Evolutionary conservation across 1,140 invertebrate genomes (phyloP), one percentile per base, ranked within the genome.

Genomic region (Nomia melanderi): DNA sequence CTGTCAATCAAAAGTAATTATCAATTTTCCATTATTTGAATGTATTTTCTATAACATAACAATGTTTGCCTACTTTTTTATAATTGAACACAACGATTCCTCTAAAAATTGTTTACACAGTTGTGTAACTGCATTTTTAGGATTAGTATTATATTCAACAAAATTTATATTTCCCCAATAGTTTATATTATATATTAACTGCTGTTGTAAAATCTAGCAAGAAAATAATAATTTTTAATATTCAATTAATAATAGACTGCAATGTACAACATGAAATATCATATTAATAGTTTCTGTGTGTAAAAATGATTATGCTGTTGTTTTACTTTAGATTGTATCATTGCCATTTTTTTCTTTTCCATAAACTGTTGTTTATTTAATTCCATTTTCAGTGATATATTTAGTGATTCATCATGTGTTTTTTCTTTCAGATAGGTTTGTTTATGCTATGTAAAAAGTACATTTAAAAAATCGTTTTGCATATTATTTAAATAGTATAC

Each of bases 121-220:
- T 56, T 73, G 20, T 9, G 71, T 62, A 14, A 83, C 31, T 39
- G 56, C 50, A 23, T 79, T 63, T 44, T 63, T 56, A 29, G 39
- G 27, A 33, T n/a, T 20, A 11, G 23, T 41, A 44, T 50, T 62
- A 4, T 82, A 79, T 67, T 83, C 75, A 25, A 47, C n/a, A 23
- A 83, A 78, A 39, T 54, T 66, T 5, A 83, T 54, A 69, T 82
- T 83, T 17, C 66, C 79, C 41, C 65, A 82, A 31, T 79, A 53
- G 17, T 59, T 33, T 11, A 76, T 70, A 17, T 74, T 73, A 47
- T 76, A n/a, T 44, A 56, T 12, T 9, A 83, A 33, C 17, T 83
- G 74, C 4, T 75, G 76, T n/a, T 78, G 76, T 4, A 57, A 57
- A 39, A 79, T 75, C 82, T 83, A 39, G n/a, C 25, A 44, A 47